Evolutionary conservation across 2,888 invertebrate genomes (phyloP).

Genomic region (Uloborus plumipes): DNA sequence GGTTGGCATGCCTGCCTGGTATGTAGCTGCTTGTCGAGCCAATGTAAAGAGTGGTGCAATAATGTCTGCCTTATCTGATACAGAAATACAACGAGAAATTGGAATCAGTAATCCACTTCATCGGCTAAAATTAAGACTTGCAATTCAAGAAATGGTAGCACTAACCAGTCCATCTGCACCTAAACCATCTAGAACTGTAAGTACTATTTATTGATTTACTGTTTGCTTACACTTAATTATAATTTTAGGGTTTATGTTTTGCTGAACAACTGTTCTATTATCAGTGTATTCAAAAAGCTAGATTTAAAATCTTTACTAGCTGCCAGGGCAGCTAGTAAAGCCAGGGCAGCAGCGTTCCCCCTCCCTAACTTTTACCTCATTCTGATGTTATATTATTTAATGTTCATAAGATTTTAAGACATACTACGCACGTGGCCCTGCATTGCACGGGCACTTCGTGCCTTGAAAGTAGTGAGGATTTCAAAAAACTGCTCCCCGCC

Average conservation of each 20-base stretch:
- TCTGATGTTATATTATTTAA: too few relatives aligned
- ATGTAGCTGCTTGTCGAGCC: conserved; percentile 96
- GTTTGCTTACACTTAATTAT: neutral
- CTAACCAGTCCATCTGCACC: conserved; percentile 96
- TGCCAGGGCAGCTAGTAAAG: too few relatives aligned
- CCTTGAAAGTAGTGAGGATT: too few relatives aligned
- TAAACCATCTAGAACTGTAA: conserved; percentile 67
- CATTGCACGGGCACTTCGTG: too few relatives aligned
- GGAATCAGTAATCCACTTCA: conserved; percentile 84
- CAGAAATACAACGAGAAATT: conserved; percentile 99
- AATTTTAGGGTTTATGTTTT: neutral
- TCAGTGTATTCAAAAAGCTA: conserved; percentile 1
- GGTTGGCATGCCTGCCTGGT: conserved; percentile 99
- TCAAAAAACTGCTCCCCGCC: too few relatives aligned
- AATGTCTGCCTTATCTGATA: conserved; percentile 99
- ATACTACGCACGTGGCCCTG: too few relatives aligned
- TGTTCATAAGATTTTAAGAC: too few relatives aligned
- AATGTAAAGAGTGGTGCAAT: conserved; percentile 99
- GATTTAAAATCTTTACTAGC: neutral
- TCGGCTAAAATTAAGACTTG: conserved; percentile 94
- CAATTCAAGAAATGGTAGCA: conserved; percentile 93
- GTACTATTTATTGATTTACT: neutral
- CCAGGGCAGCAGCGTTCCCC: too few relatives aligned
- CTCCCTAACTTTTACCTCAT: too few relatives aligned
- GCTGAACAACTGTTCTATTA: neutral